A percentile compares a stretch with the other conserved stretches of the same genome.
Evolutionary conservation across 2,113 vertebrate species (phyloP).

Genomic region (Nymphicus hollandicus): DNA sequence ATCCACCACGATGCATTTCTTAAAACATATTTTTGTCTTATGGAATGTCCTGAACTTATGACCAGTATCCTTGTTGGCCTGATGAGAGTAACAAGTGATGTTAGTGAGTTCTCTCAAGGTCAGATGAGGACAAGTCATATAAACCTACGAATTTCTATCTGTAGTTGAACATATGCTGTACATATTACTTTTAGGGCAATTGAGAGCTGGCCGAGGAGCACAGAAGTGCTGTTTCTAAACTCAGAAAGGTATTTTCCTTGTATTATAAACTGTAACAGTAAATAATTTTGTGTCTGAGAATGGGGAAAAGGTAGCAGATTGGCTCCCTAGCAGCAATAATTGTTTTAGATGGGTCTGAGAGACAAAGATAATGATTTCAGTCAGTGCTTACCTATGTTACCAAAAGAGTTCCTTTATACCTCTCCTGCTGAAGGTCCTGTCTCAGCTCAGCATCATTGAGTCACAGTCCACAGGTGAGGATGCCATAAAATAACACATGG

Average conservation of each 20-base stretch:
- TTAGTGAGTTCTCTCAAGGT: background rate
- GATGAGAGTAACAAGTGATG: background rate
- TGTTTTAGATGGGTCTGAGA: background rate
- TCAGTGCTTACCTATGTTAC: background rate
- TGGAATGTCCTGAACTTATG: background rate
- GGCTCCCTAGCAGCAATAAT: background rate
- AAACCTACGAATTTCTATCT: background rate
- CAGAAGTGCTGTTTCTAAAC: background rate
- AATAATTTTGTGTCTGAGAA: background rate
- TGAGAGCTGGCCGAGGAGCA: background rate
- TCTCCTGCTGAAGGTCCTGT: background rate
- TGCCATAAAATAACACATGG: background rate
- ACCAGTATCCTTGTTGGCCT: background rate
- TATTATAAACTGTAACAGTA: background rate
- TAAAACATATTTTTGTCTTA: background rate
- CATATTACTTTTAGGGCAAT: background rate
- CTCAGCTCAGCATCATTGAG: background rate
- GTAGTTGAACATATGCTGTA: background rate
- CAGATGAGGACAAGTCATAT: background rate
- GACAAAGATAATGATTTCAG: background rate
- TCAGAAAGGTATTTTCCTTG: background rate
- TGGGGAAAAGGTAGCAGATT: background rate
- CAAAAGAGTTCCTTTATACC: background rate
- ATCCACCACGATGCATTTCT: background rate
- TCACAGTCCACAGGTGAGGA: background rate